A percentile compares a stretch with the other conserved stretches of the same genome.
Evolutionary conservation across 1,140 invertebrate species (phyloP).

Genomic region (Drosophila orosa): DNA sequence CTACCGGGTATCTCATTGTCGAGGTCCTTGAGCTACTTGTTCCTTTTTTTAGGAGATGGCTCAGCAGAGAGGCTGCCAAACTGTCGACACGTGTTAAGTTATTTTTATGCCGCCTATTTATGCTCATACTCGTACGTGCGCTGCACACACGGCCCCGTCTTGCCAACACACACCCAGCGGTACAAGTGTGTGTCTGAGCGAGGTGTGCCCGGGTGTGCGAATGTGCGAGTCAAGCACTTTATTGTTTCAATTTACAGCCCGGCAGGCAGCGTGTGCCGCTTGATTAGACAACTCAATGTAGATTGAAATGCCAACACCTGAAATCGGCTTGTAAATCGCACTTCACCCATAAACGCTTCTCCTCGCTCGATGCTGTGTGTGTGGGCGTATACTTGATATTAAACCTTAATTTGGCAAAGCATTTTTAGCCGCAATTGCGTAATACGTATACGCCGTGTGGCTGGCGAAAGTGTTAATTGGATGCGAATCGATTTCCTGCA

Average conservation of each 20-base stretch:
- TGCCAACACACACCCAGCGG: constrained; percentile 23
- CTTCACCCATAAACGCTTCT: constrained; percentile 36
- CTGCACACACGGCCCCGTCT: constrained; percentile 46
- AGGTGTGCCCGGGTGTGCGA: constrained; percentile 20
- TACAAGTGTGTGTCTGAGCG: not conserved
- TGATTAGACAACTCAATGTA: constrained; percentile 81
- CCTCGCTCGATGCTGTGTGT: not conserved
- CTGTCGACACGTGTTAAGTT: constrained; percentile 82
- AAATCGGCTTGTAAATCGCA: constrained; percentile 71
- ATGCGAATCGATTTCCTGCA: constrained; percentile 40
- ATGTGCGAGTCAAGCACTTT: constrained; percentile 75
- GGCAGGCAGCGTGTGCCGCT: constrained; percentile 68
- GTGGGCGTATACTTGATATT: constrained; percentile 22
- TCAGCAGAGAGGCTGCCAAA: constrained; percentile 60
- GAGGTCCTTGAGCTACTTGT: not conserved
- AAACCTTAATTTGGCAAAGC: constrained; percentile 21
- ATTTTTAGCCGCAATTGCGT: constrained; percentile 16
- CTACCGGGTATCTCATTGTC: constrained; percentile 8
- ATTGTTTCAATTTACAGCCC: constrained; percentile 80
- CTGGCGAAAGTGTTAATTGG: constrained; percentile 24
- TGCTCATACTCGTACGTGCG: constrained; percentile 70
- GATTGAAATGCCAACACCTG: constrained; percentile 80
- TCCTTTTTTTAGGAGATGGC: constrained; percentile 19
- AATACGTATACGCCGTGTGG: constrained; percentile 23
- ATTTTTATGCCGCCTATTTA: constrained; percentile 83